Percentiles rank a stretch among this genome's conserved stretches.
These are phyloP conservation scores for Mythimna albipuncta DNA, from an alignment of 2,888 invertebrate species.

Conservation along the genomic window DNA sequence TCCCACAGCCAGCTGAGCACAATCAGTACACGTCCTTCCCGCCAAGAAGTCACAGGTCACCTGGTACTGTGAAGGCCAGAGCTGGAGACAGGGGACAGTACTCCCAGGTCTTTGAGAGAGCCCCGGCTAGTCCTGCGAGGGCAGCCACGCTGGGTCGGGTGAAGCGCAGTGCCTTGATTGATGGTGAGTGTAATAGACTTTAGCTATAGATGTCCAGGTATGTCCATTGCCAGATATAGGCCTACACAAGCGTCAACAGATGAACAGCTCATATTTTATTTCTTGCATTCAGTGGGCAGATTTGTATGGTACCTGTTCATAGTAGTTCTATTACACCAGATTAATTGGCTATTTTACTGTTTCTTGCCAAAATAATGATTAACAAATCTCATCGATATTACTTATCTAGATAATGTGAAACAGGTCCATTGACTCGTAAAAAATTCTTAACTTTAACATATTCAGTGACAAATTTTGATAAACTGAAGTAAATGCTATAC, in stretches of 20 bases:
- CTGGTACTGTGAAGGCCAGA: conserved; percentile 82
- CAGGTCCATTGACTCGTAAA: too few relatives aligned
- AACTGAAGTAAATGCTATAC: too few relatives aligned
- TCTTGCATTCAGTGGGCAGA: background rate
- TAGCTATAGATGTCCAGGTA: too few relatives aligned
- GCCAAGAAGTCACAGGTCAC: conserved; percentile 78
- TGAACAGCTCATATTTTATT: too few relatives aligned
- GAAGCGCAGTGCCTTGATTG: conserved; percentile 82
- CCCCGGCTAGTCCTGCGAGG: conserved; percentile 88
- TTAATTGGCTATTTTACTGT: too few relatives aligned
- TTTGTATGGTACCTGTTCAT: background rate
- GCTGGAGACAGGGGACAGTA: conserved; percentile 88
- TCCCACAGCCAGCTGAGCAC: conserved; percentile 84
- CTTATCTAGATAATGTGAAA: too few relatives aligned
- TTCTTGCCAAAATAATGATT: too few relatives aligned
- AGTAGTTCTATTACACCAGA: too few relatives aligned
- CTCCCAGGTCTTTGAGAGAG: conserved; percentile 90
- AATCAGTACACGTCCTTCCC: conserved; percentile 89
- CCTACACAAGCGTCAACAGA: background rate
- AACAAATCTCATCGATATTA: too few relatives aligned
- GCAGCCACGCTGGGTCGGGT: conserved; percentile 84
- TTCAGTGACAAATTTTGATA: too few relatives aligned
- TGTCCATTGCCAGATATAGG: background rate
- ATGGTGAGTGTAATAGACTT: conserved; percentile 73
- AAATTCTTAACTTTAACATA: too few relatives aligned